Base-by-base conservation (phyloP, 2,888 invertebrate genomes). In the Tetragnatha montana region DNA sequence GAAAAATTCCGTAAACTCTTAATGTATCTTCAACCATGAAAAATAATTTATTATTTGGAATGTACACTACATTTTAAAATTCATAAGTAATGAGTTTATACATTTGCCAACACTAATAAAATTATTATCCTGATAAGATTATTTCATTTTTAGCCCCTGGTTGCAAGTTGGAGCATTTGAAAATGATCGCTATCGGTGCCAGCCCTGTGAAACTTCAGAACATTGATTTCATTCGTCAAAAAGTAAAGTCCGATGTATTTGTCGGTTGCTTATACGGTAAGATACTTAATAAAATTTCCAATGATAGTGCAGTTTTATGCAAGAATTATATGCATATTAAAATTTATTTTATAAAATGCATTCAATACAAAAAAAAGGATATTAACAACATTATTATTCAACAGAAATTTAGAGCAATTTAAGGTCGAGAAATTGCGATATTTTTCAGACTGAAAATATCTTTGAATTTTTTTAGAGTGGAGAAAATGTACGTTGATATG, bases 211-310 rank as follows among this genome's bases (percentile, higher is more conserved):
- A 90, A 76, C 84, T 90, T 0, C 90, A 90, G 17, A 90, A 90
- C 19, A 75, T 90, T 1, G 90, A 90, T 60, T 90, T 87, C 68
- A 80, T 90, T 19, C 76, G 75, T 3, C 90, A 90, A 8, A 90
- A 87, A 73, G 87, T 90, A 6, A 90, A 90, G 8, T 71, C 87
- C 4, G 74, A 90, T 49, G 17, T 90, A 3, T 79, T 87, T 35
- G 90, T 87, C 12, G 87, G 90, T n/a, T 90, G 90, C n/a, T 87
- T 90, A 80, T 90, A 90, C 47, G 90, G 90, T 90, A 74, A 87
- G 74, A 19, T 35, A 35, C 4, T 35, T 35, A 2, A 35, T n/a
- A 35, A 35, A 35, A 35, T 35, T 35, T 35, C 35, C 4, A 35
- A 35, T 4, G 35, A 35, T 35, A 35, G n/a, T n/a, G n/a, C n/a